Evolutionary conservation across 2,113 vertebrate genomes (phyloP).

Genomic region (Thamnaconus septentrionalis): DNA sequence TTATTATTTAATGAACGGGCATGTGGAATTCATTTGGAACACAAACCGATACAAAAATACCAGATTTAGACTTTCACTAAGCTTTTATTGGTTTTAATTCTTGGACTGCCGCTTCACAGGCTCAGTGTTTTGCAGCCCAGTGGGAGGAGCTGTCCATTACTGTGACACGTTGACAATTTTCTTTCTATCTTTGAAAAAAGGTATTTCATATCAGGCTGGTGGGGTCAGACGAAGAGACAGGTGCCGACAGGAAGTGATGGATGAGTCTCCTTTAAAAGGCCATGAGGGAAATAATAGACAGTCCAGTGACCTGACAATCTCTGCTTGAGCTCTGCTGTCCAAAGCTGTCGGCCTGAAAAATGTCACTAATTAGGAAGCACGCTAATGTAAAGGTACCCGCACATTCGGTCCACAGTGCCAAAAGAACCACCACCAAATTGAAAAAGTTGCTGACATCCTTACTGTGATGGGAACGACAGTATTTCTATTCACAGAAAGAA

Average conservation of each 20-base stretch:
- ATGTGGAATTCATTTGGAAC: too few relatives aligned
- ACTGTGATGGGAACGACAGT: slow-evolving; percentile 3
- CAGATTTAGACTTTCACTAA: too few relatives aligned
- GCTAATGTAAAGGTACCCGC: slow-evolving; percentile 43
- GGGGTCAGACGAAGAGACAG: slow-evolving; percentile 45
- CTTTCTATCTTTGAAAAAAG: slow-evolving; percentile 41
- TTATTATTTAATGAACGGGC: too few relatives aligned
- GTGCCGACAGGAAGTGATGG: slow-evolving; percentile 63
- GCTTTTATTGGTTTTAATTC: too few relatives aligned
- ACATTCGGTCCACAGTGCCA: slow-evolving; percentile 33
- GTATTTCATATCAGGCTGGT: slow-evolving; percentile 62
- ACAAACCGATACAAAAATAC: too few relatives aligned
- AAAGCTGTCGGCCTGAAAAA: slow-evolving; percentile 59
- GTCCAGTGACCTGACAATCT: slow-evolving; percentile 41
- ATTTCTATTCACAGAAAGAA: not conserved
- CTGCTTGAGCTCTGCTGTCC: slow-evolving; percentile 30
- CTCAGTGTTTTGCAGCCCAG: slow-evolving; percentile 18
- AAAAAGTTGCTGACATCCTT: not conserved
- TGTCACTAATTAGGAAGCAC: slow-evolving; percentile 48
- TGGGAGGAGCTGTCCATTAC: slow-evolving; percentile 63
- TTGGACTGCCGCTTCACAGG: too few relatives aligned
- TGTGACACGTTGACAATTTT: slow-evolving; percentile 46
- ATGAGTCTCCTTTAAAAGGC: slow-evolving; percentile 61
- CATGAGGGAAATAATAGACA: slow-evolving; percentile 57
- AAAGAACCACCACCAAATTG: not conserved